Evolutionary conservation across 2,888 invertebrate species (phyloP).

Genomic region (Lasius platythorax): DNA sequence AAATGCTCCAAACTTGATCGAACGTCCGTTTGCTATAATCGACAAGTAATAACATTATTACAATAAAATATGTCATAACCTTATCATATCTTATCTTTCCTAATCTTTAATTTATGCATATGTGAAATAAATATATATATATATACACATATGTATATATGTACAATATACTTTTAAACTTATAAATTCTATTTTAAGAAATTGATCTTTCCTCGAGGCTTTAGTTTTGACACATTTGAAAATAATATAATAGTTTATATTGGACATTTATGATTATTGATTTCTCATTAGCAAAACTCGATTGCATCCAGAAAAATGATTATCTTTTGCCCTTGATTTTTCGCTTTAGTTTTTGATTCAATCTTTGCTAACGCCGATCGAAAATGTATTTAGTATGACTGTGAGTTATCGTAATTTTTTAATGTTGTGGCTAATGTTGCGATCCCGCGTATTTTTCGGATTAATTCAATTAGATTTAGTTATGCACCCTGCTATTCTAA

Average conservation of each 20-base stretch:
- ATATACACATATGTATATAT: neutral
- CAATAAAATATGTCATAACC: neutral
- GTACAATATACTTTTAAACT: neutral
- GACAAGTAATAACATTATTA: neutral
- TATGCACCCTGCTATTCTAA: neutral
- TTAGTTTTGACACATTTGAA: slow-evolving; percentile 2
- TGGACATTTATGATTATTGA: slow-evolving; percentile 45
- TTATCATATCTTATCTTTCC: neutral
- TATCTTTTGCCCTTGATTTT: slow-evolving; percentile 60
- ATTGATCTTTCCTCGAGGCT: neutral
- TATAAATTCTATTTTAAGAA: neutral
- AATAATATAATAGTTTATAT: slow-evolving; percentile 53
- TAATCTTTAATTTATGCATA: neutral
- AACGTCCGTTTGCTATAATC: slow-evolving; percentile 84
- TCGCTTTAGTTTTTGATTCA: slow-evolving; percentile 64
- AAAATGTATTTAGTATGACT: slow-evolving; percentile 26
- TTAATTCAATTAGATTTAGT: neutral
- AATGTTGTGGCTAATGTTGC: too few relatives aligned
- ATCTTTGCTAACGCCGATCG: slow-evolving; percentile 48
- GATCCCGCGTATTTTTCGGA: neutral
- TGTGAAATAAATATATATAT: neutral
- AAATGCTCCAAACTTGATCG: slow-evolving; percentile 85
- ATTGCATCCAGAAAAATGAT: slow-evolving; percentile 39
- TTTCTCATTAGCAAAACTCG: neutral
- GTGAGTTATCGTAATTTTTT: neutral